Evolutionary conservation across 1,140 invertebrate genomes (phyloP), one percentile per base, ranked within the genome.

Genomic region (Drosophila kikkawai): DNA sequence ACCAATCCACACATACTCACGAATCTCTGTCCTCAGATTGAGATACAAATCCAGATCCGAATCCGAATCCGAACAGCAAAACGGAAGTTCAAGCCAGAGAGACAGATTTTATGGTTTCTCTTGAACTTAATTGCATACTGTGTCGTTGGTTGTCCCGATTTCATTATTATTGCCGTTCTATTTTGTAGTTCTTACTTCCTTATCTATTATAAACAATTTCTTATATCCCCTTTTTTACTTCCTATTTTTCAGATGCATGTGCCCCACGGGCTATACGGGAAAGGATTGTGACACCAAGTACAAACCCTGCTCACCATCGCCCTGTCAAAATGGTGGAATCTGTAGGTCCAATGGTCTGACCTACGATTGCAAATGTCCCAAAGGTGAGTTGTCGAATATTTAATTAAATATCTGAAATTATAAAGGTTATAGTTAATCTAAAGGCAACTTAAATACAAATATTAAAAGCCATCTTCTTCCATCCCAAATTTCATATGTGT

Each of bases 251-350:
- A 97, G 96, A 93, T 99, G 98, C 93, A 95, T 97, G 78, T 99
- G 98, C 93, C 94, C 96, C 75, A 95, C 95, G 75, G 97, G 97
- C 73, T 98, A 96, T 92, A 98, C 97, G 3, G 98, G 97, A 13
- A 95, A 96, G 88, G 96, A 98, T 93, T 98, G 98, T 93, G 97
- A 98, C 93, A 97, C 94, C 90, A 96, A 96, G 77, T 98, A 98
- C 92, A 96, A 98, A 67, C 97, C 97, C 2, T 98, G 98, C 93
- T 95, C 97, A 80, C 97, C 98, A 6, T 97, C 96, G 51, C 97
- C 98, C 3, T 99, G 98, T 93, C 93, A 95, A 80, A 98, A 99
- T 93, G 98, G 97, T 50, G 98, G 97, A 71, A 95, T 94, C 26
- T 99, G 98, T 93, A 95, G 94, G 51, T 94, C 95, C 82, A 96